Percentiles rank a stretch among this genome's conserved stretches.
Evolutionary conservation across 1,140 invertebrate species (phyloP).

Genomic region (Heterodera carotae): DNA sequence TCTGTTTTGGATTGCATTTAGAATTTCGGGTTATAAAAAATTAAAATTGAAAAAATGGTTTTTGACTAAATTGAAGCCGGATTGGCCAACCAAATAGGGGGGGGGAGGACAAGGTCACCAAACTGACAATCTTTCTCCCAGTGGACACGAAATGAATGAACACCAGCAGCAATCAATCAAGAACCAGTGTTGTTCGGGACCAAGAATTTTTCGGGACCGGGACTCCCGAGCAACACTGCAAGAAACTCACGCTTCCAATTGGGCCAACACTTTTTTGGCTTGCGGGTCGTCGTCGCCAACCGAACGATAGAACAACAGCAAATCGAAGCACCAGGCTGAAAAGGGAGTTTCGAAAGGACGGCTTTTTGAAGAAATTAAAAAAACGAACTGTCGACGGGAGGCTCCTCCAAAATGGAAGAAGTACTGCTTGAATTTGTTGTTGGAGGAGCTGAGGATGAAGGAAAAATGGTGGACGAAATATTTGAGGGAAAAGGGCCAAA

Average conservation of each 20-base stretch:
- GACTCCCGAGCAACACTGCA: too few species aligned
- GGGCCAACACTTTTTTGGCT: conserved; percentile 42
- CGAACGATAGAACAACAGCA: conserved; percentile 48
- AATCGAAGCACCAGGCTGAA: conserved; percentile 50
- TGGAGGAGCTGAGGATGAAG: neutral
- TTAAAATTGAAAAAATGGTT: too few species aligned
- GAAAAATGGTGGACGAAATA: neutral
- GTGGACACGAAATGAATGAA: too few species aligned
- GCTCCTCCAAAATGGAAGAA: neutral
- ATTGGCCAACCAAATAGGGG: conserved; percentile 19
- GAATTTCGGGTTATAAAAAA: too few species aligned
- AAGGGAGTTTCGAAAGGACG: neutral
- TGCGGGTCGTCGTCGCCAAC: conserved; percentile 50
- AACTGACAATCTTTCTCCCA: too few species aligned
- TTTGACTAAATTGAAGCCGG: too few species aligned
- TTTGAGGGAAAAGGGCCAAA: neutral
- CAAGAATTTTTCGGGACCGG: too few species aligned
- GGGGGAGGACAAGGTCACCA: too few species aligned
- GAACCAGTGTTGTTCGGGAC: too few species aligned
- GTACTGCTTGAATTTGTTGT: neutral
- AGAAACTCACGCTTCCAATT: conserved; percentile 51
- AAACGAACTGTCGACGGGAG: neutral
- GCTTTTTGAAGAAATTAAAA: neutral
- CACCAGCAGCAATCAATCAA: conserved; percentile 9
- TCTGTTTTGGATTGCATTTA: too few species aligned